A percentile compares a stretch with the other conserved stretches of the same genome.
These are phyloP conservation scores for Amphiduros pacificus DNA, from an alignment of 2,888 invertebrate genomes.

Conservation along the genomic window DNA sequence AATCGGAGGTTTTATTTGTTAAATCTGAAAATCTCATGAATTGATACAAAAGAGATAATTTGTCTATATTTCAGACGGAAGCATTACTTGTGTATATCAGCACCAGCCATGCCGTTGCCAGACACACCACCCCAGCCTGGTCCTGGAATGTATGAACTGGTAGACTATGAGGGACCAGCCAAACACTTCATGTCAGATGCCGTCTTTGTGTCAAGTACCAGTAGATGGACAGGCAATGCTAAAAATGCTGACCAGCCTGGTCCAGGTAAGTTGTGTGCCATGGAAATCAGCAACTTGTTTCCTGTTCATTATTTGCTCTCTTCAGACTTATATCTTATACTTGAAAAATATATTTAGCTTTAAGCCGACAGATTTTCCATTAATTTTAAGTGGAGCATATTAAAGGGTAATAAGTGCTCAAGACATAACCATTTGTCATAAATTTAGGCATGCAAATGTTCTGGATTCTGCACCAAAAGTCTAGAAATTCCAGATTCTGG, in stretches of 20 bases:
- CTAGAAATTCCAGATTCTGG: no score
- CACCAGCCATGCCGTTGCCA: constrained; percentile 58
- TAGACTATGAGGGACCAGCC: constrained; percentile 48
- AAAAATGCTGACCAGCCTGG: constrained; percentile 41
- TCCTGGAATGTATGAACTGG: constrained; percentile 52
- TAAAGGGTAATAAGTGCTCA: no score
- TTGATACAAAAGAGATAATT: not conserved
- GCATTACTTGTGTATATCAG: constrained; percentile 59
- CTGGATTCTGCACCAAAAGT: no score
- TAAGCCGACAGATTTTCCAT: no score
- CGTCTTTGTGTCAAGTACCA: constrained; percentile 56
- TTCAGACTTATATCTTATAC: no score
- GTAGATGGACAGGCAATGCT: constrained; percentile 46
- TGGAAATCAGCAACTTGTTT: not conserved
- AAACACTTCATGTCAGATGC: constrained; percentile 58
- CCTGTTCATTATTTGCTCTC: not conserved
- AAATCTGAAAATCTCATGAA: no score
- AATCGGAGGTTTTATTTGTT: not conserved
- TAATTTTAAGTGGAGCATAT: no score
- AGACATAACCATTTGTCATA: no score
- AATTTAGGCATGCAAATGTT: no score
- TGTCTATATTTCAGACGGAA: constrained; percentile 32
- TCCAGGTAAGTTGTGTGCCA: constrained; percentile 46
- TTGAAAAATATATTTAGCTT: no score
- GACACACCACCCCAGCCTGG: constrained; percentile 50